These are phyloP conservation scores for human (Homo sapiens) DNA, from an alignment of 2,113 vertebrate species.

Conservation along the genomic window GRCh38 chr12:49335001-49335500, in stretches of 20 bases:
- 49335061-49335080: no score
- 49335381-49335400: not conserved
- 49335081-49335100: not conserved
- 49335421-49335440: conserved; percentile 37
- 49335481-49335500: not conserved
- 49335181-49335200: not conserved
- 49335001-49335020: not conserved
- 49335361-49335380: not conserved
- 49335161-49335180: not conserved
- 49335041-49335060: not conserved
- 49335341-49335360: not conserved
- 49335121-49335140: not conserved
- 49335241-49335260: not conserved
- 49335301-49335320: not conserved
- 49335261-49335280: not conserved
- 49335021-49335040: not conserved
- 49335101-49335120: not conserved
- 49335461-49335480: not conserved
- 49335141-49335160: not conserved
- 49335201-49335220: not conserved
- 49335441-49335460: not conserved
- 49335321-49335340: not conserved
- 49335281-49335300: not conserved
- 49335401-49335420: conserved; percentile 3
- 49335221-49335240: not conserved